Evolutionary conservation across 2,113 vertebrate species (phyloP).

Genomic region (Drymodes brunneopygia): DNA sequence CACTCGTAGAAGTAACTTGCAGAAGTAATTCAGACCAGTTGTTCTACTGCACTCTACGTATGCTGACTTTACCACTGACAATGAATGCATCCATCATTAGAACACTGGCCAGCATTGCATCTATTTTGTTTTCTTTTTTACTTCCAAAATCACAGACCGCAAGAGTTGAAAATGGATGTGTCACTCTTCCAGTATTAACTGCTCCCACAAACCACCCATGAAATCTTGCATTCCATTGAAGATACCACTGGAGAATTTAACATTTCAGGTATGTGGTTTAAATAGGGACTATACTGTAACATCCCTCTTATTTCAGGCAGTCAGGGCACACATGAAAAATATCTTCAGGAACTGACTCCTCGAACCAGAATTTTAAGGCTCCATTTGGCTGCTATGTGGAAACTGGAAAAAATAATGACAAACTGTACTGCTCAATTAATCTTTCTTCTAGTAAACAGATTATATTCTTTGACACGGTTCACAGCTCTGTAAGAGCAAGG

Average conservation of each 20-base stretch:
- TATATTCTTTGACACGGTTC: constrained; percentile 35
- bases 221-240: neutral
- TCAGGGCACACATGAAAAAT: neutral
- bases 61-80: neutral
- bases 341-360: neutral
- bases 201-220: neutral
- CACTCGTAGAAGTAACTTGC: neutral
- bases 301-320: neutral
- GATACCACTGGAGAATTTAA: neutral
- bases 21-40: neutral
- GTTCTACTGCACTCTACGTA: neutral
- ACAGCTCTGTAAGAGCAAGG: neutral
- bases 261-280: neutral
- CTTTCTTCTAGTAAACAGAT: neutral
- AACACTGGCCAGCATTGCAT: neutral
- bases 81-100: neutral
- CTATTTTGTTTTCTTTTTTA: neutral
- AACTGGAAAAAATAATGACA: neutral
- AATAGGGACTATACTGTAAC: neutral
- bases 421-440: constrained; percentile 25
- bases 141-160: neutral
- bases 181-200: neutral
- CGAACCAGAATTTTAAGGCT: neutral
- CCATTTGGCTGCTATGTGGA: neutral
- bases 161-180: neutral